Evolutionary conservation across 2,113 vertebrate species (phyloP).

Genomic region (Genyomyrus donnyi): DNA sequence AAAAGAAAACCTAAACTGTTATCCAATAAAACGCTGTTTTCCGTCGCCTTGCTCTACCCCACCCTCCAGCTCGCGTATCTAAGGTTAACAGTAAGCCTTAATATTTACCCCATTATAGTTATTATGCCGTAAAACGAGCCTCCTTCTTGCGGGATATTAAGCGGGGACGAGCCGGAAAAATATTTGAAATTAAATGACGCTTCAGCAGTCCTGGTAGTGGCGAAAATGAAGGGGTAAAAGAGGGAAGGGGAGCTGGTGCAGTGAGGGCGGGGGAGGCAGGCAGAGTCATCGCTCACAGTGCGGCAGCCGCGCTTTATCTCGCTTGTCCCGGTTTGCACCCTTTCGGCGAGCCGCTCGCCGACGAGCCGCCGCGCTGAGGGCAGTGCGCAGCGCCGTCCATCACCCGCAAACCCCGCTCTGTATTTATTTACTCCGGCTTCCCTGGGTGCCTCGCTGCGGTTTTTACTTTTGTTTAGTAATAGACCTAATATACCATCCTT

Average conservation of each 20-base stretch:
- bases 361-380: not conserved
- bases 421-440: not conserved
- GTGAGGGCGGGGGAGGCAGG: slow-evolving; percentile 19
- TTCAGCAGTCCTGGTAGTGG: not conserved
- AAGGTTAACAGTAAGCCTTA: not conserved
- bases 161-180: not conserved
- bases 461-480: not conserved
- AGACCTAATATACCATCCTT: not conserved
- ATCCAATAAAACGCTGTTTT: not conserved
- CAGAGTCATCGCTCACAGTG: slow-evolving; percentile 31
- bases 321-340: slow-evolving; percentile 32
- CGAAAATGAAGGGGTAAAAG: slow-evolving; percentile 16
- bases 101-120: slow-evolving; percentile 17
- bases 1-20: not conserved
- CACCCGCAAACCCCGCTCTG: not conserved
- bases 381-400: not conserved
- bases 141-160: not conserved
- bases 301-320: slow-evolving; percentile 21
- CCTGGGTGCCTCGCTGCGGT: not conserved
- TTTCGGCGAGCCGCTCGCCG: slow-evolving; percentile 8
- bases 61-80: not conserved
- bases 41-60: not conserved
- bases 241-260: not conserved
- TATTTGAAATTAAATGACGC: slow-evolving; percentile 20
- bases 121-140: slow-evolving; percentile 4